Evolutionary conservation across 1,140 invertebrate genomes (phyloP), one percentile per base, ranked within the genome.

Genomic region (Drosophila rufa): DNA sequence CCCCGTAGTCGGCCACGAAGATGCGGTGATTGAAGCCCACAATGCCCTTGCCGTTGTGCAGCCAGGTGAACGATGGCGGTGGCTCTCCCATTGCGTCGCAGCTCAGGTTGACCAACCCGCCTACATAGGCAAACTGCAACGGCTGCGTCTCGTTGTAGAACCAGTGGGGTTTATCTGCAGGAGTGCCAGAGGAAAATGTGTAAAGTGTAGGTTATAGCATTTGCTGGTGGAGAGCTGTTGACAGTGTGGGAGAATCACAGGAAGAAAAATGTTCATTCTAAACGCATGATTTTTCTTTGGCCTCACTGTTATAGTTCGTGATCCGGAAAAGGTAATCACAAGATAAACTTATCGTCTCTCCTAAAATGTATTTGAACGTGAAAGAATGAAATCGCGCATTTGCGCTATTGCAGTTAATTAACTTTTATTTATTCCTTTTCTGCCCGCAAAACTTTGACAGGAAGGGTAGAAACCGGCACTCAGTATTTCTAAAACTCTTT

Each of bases 61-160:
- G 82, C 95, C 95, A 95, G 36, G 93, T 93, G 77, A 95, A 95
- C 25, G 92, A 93, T 25, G 95, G 94, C 36, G 93, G 92, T 4
- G 95, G 95, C 67, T 95, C 94, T 0, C 94, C 94, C 60, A 93
- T 91, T 0, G 94, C 95, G 60, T 94, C 94, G 68, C 95, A 95
- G 17, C 94, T 95, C 22, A 95, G 90, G 89, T 95, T 95, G 3
- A 94, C 94, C 6, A 81, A 79, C 30, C 94, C 94, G 15, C 92
- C 93, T 36, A 95, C 77, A 74, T 93, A 94, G 36, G 93, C 93
- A 59, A 92, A 94, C 53, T 93, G 91, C 17, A 91, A 25, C 25
- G 91, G 81, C 36, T 89, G 75, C 15, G 90, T 93, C 51, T 92
- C 89, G 58, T 92, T 91, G 70, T 80, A 80, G 61, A 80, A 82